These are phyloP conservation scores for Schizothorax lantsangensis DNA, from an alignment of 2,797 vertebrate genomes.

Conservation along the genomic window DNA sequence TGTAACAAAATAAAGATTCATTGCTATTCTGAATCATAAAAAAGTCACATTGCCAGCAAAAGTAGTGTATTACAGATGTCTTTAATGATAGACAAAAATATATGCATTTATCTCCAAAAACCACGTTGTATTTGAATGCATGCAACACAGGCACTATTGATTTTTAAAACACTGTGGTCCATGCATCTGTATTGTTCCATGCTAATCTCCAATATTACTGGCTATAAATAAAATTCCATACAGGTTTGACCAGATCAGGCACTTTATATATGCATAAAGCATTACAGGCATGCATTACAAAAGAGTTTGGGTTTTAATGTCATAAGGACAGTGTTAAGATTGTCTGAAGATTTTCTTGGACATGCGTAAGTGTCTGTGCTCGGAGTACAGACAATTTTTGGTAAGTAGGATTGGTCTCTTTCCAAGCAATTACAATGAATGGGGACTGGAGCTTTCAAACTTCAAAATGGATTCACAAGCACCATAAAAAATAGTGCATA, in stretches of 20 bases:
- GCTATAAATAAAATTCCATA: conserved; percentile 27
- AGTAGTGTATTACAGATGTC: not conserved
- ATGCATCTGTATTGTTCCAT: conserved; percentile 35
- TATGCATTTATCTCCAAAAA: conserved; percentile 52
- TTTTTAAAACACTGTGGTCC: conserved; percentile 10
- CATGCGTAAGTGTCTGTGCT: not conserved
- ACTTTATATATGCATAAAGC: conserved; percentile 47
- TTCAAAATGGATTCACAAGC: conserved; percentile 11
- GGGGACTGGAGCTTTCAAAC: not conserved
- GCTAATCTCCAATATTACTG: conserved; percentile 20
- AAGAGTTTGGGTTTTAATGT: not conserved
- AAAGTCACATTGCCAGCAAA: not conserved
- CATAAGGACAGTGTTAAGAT: conserved; percentile 6
- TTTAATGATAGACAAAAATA: conserved; percentile 50
- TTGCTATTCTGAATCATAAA: not conserved
- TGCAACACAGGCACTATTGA: conserved; percentile 48
- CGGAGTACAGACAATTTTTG: not conserved
- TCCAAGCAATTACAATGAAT: not conserved
- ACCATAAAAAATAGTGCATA: not conserved
- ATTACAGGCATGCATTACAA: conserved; percentile 51
- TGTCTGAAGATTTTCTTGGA: not conserved
- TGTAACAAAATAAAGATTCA: not conserved
- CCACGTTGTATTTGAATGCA: conserved; percentile 21
- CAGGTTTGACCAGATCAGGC: conserved; percentile 39
- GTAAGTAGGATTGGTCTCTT: not conserved